A percentile compares a stretch with the other conserved stretches of the same genome.
Conservation (phyloP, 2,888 invertebrate species). For the Ochlodes sylvanus region DNA sequence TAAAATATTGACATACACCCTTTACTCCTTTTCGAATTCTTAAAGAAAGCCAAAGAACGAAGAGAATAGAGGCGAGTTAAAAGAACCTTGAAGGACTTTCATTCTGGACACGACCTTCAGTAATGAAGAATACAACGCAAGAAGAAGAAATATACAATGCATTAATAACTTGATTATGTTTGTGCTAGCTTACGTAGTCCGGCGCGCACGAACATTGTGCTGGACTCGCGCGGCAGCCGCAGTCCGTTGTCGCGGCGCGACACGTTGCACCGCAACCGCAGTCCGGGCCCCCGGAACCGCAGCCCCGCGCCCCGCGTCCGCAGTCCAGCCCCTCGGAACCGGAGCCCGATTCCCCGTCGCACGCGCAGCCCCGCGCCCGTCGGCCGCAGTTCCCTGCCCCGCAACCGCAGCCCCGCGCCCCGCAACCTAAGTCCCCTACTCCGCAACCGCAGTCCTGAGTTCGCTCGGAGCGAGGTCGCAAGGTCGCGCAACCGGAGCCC, state of each 20-base stretch:
- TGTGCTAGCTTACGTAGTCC: constrained; percentile 20
- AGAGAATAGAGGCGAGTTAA: too few relatives aligned
- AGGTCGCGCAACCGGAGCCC: constrained; percentile 42
- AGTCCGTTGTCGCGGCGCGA: constrained; percentile 38
- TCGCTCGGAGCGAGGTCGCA: not conserved
- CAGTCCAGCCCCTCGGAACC: constrained; percentile 54
- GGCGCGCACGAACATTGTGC: constrained; percentile 16
- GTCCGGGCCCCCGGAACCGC: constrained; percentile 37
- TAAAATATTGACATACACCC: too few relatives aligned
- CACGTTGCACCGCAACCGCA: constrained; percentile 26
- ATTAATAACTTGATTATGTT: not conserved
- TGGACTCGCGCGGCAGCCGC: constrained; percentile 34
- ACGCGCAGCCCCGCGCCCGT: constrained; percentile 12
- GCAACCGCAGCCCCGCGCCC: constrained; percentile 40
- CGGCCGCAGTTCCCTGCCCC: constrained; percentile 40
- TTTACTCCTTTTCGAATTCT: too few relatives aligned
- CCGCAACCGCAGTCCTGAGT: constrained; percentile 61
- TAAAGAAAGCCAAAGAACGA: too few relatives aligned
- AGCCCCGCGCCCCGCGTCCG: constrained; percentile 42
- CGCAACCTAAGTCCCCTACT: constrained; percentile 61
- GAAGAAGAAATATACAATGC: not conserved
- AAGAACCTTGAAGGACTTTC: too few relatives aligned
- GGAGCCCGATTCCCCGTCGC: constrained; percentile 67
- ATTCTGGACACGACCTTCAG: too few relatives aligned
- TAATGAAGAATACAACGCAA: too few relatives aligned